These are phyloP conservation scores for Leguminivora glycinivorella DNA, from an alignment of 1,140 invertebrate species.

Conservation along the genomic window DNA sequence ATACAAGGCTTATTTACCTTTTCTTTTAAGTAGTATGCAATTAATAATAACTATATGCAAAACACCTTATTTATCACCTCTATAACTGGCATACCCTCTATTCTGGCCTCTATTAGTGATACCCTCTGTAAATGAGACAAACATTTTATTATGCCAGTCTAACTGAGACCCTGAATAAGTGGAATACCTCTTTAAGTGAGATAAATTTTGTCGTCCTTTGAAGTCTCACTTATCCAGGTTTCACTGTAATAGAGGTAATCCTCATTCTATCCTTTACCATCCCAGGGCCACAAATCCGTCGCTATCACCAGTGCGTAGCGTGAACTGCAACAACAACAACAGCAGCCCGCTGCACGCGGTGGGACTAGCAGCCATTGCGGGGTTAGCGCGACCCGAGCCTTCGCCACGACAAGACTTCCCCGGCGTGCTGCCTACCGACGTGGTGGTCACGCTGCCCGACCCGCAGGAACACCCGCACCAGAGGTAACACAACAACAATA, in stretches of 20 bases:
- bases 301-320: conserved; percentile 59
- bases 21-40: too few species aligned
- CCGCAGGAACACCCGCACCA: conserved; percentile 47
- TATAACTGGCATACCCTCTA: too few species aligned
- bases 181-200: too few species aligned
- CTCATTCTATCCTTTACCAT: conserved; percentile 7
- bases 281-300: conserved; percentile 50
- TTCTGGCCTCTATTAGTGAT: too few species aligned
- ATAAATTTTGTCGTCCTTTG: too few species aligned
- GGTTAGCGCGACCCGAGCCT: conserved; percentile 74
- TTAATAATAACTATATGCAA: too few species aligned
- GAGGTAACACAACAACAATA: conserved; percentile 32
- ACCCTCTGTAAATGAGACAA: too few species aligned
- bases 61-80: too few species aligned
- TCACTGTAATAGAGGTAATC: neutral
- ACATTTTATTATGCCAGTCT: too few species aligned
- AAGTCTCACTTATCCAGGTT: too few species aligned
- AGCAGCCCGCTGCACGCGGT: conserved; percentile 80
- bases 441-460: conserved; percentile 72
- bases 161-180: too few species aligned
- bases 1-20: too few species aligned
- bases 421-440: conserved; percentile 74
- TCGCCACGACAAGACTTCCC: conserved; percentile 74
- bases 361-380: conserved; percentile 82
- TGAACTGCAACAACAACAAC: conserved; percentile 79